phyloP scores from a whole-genome alignment of 2,797 vertebrate species.

The Acanthurus leucopareius region DNA sequence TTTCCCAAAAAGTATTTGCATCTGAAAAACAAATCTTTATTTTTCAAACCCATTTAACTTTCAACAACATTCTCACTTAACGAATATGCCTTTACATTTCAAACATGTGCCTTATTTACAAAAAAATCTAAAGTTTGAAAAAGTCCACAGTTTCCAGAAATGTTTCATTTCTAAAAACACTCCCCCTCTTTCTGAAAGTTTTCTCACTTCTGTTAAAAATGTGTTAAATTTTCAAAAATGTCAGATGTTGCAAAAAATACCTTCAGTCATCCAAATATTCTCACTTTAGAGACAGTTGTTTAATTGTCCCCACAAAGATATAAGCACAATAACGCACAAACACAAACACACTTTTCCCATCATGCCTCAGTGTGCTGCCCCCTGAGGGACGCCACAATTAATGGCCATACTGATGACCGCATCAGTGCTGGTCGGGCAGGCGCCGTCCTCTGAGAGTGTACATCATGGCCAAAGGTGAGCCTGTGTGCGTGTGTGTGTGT shows the following conservation, averaged over 20 bases:
- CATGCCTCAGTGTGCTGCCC: conserved; percentile 21
- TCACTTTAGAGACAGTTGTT: conserved; percentile 5
- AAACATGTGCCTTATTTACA: background rate
- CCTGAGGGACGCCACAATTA: conserved; percentile 80
- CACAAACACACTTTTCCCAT: conserved; percentile 34
- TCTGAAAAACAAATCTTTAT: background rate
- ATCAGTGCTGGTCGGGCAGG: conserved; percentile 55
- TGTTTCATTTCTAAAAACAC: background rate
- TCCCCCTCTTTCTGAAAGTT: background rate
- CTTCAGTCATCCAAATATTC: conserved; percentile 1
- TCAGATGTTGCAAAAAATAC: background rate
- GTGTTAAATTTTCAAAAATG: background rate
- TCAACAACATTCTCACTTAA: background rate
- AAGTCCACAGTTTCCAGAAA: background rate
- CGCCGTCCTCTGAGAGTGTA: conserved; percentile 55
- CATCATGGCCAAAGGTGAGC: conserved; percentile 42
- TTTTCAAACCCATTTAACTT: background rate
- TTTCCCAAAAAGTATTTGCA: background rate
- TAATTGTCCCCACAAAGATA: conserved; percentile 34
- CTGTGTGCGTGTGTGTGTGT: conserved; percentile 37
- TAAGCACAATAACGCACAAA: conserved; percentile 16
- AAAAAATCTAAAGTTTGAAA: no score
- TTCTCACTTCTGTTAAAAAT: background rate
- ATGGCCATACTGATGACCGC: conserved; percentile 82
- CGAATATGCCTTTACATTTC: background rate